Base-by-base conservation (phyloP, 2,113 vertebrate species). In the Paralichthys olivaceus region DNA sequence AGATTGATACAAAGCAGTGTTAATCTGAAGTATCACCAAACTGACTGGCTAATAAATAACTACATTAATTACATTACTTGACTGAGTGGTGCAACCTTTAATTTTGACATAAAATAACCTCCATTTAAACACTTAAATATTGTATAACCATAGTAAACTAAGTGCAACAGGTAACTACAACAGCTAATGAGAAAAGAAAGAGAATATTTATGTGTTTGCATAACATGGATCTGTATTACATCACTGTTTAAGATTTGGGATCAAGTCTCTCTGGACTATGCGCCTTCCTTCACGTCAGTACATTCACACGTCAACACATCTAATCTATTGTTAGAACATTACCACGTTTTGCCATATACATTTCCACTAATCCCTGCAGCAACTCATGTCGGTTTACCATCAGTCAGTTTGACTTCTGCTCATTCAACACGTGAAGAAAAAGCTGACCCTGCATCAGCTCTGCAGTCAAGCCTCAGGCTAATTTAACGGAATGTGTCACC, bases 401-500 rank as follows among this genome's bases (percentile, higher is more conserved):
- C 73, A 76, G 65, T 86, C 87, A 81, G 45, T 86, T 63, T 47
- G 15, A 84, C 85, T 76, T 84, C 82, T 84, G 77, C 83, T 88
- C 85, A 79, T 63, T 90, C 86, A 85, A 55, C 83, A 51, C 56
- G 49, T 26, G 78, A 79, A 72, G 75, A 80, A 85, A 25, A 77
- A 61, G 58, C 58, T 73, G 77, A 85, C 75, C 83, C 60, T 32
- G 72, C 76, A 61, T 83, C 69, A 65, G 71, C 0, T 12, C 62
- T 73, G 28, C 72, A 59, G 57, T 61, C 32, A 12, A n/a, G 56
- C 87, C 79, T 62, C 12, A 19, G 69, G 88, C 76, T 87, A 86
- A 88, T 87, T 84, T 80, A 55, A 77, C 5, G 76, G 85, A 85
- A 91, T 89, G 80, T 88, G 88, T 83, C 79, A 76, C 80, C 61